Evolutionary conservation across 2,113 vertebrate species (phyloP), one percentile per base, ranked within the genome.

Genomic region (Centropus unirufus): DNA sequence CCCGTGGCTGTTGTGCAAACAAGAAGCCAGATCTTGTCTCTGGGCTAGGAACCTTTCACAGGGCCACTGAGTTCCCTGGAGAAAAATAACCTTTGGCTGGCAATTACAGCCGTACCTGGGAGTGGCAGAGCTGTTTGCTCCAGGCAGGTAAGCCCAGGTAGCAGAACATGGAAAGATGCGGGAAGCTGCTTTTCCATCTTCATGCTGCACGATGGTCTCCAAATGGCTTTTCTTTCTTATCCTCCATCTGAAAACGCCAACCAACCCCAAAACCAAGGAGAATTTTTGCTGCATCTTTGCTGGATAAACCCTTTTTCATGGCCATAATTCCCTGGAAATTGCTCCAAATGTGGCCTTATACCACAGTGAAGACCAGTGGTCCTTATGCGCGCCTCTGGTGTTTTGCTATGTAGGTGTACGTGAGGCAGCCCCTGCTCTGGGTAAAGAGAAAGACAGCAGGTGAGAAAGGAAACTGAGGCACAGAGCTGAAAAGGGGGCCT

Each of bases 71-170:
- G 59, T 49, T 80, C 51, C 46, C 58, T 51, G 36, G 40, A 70
- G 44, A 75, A 76, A 93, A 85, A 57, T 22, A 49, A 46, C n/a
- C 70, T 89, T 91, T 84, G 57, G 21, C 44, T 91, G 69, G 42
- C 34, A 94, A 24, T 59, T 81, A 55, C 52, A 89, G 39, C 47
- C 58, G 52, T 12, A 84, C 34, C 52, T 58, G 69, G 74, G 52
- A 84, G 39, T 4, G 1, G 34, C 69, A 55, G 64, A 63, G 27
- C 19, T 78, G 47, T 85, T 94, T 85, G 42, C 29, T 67, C 26
- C 1, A 1, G 32, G 61, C 40, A 64, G 70, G 19, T 59, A 46
- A 85, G 63, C 12, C 20, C 58, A 70, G 78, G 61, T 16, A 78
- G 34, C 46, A 72, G 61, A 34, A 27, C 20, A 34, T 6, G 52